Evolutionary conservation across 2,888 invertebrate species (phyloP).

Genomic region (Nomada fucata): DNA sequence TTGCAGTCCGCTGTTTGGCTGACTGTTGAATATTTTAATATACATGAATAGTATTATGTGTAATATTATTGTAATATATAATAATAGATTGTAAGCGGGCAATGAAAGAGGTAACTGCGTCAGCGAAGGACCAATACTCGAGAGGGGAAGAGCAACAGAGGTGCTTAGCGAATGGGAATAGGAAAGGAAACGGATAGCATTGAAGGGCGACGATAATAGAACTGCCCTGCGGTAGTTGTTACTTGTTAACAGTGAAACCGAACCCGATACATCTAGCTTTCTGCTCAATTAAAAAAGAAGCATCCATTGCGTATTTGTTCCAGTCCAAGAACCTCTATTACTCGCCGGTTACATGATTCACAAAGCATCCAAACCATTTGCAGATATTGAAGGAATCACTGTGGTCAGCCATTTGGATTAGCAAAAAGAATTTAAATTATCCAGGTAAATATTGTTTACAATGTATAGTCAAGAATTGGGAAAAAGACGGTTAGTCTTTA

Average conservation of each 20-base stretch:
- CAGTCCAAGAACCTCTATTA: slow-evolving; percentile 42
- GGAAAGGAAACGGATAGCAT: slow-evolving; percentile 41
- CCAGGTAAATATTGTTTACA: slow-evolving; percentile 49
- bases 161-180: slow-evolving; percentile 19
- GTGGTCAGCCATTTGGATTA: slow-evolving; percentile 57
- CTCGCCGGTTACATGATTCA: slow-evolving; percentile 59
- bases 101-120: slow-evolving; percentile 69
- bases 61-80: slow-evolving; percentile 84
- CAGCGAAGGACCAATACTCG: slow-evolving; percentile 72
- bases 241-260: slow-evolving; percentile 70
- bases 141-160: slow-evolving; percentile 27
- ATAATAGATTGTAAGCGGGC: slow-evolving; percentile 76
- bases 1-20: slow-evolving; percentile 53
- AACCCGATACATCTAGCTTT: slow-evolving; percentile 71
- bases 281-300: slow-evolving; percentile 69
- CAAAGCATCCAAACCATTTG: slow-evolving; percentile 41
- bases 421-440: slow-evolving; percentile 48
- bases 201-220: slow-evolving; percentile 33
- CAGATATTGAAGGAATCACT: slow-evolving; percentile 66
- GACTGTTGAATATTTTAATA: slow-evolving; percentile 82
- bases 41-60: slow-evolving; percentile 83
- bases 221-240: slow-evolving; percentile 68
- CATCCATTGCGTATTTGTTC: slow-evolving; percentile 61
- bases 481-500: slow-evolving; percentile 40
- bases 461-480: slow-evolving; percentile 50